A percentile compares a stretch with the other conserved stretches of the same genome.
phyloP scores from a whole-genome alignment of 2,888 invertebrate species.

The Oeneis ivallda region DNA sequence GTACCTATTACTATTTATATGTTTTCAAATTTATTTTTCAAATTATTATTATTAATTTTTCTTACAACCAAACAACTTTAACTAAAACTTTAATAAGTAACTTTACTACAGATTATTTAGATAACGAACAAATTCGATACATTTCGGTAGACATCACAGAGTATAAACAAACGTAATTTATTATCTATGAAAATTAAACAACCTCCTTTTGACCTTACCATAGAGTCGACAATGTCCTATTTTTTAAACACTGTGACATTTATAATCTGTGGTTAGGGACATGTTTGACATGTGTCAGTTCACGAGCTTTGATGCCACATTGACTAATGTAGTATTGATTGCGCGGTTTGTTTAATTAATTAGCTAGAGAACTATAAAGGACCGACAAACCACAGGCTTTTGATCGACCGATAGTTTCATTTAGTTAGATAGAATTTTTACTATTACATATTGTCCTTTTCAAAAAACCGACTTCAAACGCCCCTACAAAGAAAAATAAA shows the following conservation, averaged over 20 bases:
- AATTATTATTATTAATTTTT: background rate
- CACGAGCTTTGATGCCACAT: conserved; percentile 49
- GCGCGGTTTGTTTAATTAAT: conserved; percentile 19
- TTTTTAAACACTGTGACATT: background rate
- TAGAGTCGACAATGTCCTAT: conserved; percentile 24
- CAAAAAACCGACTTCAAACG: too few relatives aligned
- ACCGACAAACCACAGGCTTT: background rate
- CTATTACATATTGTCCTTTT: too few relatives aligned
- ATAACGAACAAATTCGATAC: conserved; percentile 38
- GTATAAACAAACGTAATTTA: conserved; percentile 6
- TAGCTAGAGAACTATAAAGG: conserved; percentile 4
- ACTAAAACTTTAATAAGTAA: background rate
- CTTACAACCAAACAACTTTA: background rate
- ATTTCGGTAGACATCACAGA: conserved; percentile 43
- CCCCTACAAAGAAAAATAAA: too few relatives aligned
- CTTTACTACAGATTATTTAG: conserved; percentile 27
- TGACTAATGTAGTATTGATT: conserved; percentile 22
- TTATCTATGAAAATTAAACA: conserved; percentile 7
- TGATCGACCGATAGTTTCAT: conserved; percentile 1
- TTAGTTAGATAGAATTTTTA: too few relatives aligned
- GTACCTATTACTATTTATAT: too few relatives aligned
- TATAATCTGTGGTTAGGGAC: conserved; percentile 46
- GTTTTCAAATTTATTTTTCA: too few relatives aligned
- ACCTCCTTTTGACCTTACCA: conserved; percentile 11
- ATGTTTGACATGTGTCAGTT: conserved; percentile 69